Percentiles rank a stretch among this genome's conserved stretches.
These are phyloP conservation scores for Heterotilapia buettikoferi DNA, from an alignment of 2,113 vertebrate genomes.

Conservation along the genomic window DNA sequence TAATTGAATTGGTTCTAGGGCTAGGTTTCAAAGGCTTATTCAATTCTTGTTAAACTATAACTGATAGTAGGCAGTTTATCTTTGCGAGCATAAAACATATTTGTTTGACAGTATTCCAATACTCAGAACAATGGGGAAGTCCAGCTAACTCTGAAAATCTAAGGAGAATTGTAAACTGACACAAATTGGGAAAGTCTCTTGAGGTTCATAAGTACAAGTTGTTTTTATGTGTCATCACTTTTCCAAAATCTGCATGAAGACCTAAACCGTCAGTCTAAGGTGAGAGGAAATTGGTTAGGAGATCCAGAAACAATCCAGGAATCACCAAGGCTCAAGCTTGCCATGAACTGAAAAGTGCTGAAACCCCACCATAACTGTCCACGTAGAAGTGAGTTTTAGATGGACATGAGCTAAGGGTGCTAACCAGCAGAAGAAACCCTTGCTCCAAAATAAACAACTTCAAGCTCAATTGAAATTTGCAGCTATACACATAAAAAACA, in stretches of 20 bases:
- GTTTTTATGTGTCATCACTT: background rate
- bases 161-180: background rate
- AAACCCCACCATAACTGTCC: rapidly evolving
- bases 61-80: background rate
- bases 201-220: background rate
- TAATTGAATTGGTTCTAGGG: background rate
- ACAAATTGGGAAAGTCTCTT: background rate
- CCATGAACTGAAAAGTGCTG: background rate
- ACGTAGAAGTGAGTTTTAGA: background rate
- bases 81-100: rapidly evolving
- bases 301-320: background rate
- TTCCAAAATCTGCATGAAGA: background rate
- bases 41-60: no score
- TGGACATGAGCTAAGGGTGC: background rate
- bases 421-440: background rate
- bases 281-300: background rate
- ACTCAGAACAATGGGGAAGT: background rate
- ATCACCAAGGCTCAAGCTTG: background rate
- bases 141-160: background rate
- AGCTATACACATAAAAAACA: background rate
- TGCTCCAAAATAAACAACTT: background rate
- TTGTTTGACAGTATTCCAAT: background rate
- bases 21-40: background rate
- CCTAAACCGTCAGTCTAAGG: background rate
- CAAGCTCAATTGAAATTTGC: background rate